These are phyloP conservation scores for Rambutsinella grinnellia DNA, from an alignment of 2,888 invertebrate genomes.

Conservation along the genomic window DNA sequence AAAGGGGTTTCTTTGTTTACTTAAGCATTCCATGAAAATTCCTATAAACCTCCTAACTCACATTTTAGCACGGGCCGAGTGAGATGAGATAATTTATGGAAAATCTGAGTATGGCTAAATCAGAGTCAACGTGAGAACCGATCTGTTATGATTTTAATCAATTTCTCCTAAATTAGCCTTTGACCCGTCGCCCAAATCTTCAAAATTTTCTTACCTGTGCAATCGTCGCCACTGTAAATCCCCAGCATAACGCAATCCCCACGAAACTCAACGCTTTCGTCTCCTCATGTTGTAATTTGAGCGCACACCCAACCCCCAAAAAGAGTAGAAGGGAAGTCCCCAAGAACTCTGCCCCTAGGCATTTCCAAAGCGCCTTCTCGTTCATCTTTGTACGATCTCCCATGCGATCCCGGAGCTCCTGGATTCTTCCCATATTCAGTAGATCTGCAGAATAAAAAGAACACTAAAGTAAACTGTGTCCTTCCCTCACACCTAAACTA, in stretches of 20 bases:
- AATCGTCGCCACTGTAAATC: conserved; percentile 86
- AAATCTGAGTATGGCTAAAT: too few species aligned
- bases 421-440: conserved; percentile 63
- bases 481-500: background rate
- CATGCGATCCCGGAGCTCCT: conserved; percentile 59
- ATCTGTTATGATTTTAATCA: too few species aligned
- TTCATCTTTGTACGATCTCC: conserved; percentile 58
- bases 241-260: conserved; percentile 81
- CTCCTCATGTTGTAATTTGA: conserved; percentile 69
- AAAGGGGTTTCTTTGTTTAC: too few species aligned
- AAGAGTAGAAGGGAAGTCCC: conserved; percentile 90
- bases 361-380: conserved; percentile 78
- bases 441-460: conserved; percentile 46
- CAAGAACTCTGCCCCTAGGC: conserved; percentile 86
- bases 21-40: background rate
- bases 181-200: too few species aligned
- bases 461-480: background rate
- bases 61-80: conserved; percentile 26
- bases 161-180: too few species aligned
- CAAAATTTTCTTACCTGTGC: conserved; percentile 79
- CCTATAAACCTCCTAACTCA: background rate
- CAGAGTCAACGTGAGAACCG: too few species aligned
- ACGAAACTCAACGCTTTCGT: conserved; percentile 69
- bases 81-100: too few species aligned
- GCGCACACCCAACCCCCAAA: conserved; percentile 86